These are phyloP conservation scores for Encarsia formosa DNA, from an alignment of 2,888 invertebrate genomes.

Conservation along the genomic window DNA sequence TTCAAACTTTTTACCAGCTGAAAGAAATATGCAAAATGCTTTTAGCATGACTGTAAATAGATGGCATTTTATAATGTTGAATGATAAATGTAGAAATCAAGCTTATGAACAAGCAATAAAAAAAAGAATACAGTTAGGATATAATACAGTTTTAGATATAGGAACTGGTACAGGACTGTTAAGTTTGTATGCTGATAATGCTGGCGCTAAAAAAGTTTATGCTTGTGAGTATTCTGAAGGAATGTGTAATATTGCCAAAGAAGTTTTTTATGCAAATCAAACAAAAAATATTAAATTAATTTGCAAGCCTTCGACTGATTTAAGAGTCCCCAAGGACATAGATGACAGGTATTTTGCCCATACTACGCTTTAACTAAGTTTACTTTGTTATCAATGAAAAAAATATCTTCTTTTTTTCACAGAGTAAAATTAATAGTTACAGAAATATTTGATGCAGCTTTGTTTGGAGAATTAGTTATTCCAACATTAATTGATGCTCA, in stretches of 20 bases:
- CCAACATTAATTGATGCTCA: slow-evolving; percentile 67
- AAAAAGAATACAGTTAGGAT: slow-evolving; percentile 53
- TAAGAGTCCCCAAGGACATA: slow-evolving; percentile 55
- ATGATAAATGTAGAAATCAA: slow-evolving; percentile 66
- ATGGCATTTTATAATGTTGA: slow-evolving; percentile 83
- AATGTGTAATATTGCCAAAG: slow-evolving; percentile 61
- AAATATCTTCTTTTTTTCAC: slow-evolving; percentile 8
- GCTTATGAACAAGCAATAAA: slow-evolving; percentile 64
- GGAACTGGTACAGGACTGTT: slow-evolving; percentile 76
- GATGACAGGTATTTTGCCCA: slow-evolving; percentile 49
- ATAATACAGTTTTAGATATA: slow-evolving; percentile 65
- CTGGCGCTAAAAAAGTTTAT: slow-evolving; percentile 56
- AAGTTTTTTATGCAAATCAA: slow-evolving; percentile 57
- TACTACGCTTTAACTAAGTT: neutral
- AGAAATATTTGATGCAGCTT: slow-evolving; percentile 75
- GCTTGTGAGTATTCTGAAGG: slow-evolving; percentile 67
- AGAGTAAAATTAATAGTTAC: slow-evolving; percentile 64
- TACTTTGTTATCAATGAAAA: slow-evolving; percentile 22
- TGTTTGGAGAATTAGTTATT: slow-evolving; percentile 73
- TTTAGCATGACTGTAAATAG: slow-evolving; percentile 67
- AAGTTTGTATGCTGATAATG: slow-evolving; percentile 62
- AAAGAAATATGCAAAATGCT: slow-evolving; percentile 65
- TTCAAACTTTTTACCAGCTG: slow-evolving; percentile 56
- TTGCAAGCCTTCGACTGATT: slow-evolving; percentile 59
- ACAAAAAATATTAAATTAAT: slow-evolving; percentile 54